These are phyloP conservation scores for Cephus pulcher DNA, from an alignment of 2,888 invertebrate species.

Conservation along the genomic window DNA sequence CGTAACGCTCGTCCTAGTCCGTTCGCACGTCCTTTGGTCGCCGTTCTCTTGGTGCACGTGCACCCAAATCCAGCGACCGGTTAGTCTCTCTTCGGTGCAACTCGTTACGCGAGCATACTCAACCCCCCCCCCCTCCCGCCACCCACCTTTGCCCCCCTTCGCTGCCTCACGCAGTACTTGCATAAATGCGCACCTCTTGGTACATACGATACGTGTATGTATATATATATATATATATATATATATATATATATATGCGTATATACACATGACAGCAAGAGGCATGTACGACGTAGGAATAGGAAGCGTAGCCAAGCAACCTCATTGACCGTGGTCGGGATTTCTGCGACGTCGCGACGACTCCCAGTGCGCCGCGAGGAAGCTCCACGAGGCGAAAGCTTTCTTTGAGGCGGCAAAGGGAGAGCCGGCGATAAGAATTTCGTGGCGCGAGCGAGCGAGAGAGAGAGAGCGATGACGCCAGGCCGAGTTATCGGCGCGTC, in stretches of 20 bases:
- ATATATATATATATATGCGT: background rate
- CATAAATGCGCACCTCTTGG: background rate
- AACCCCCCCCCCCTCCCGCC: conserved; percentile 10
- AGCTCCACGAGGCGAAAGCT: background rate
- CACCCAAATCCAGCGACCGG: conserved; percentile 15
- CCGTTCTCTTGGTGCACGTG: conserved; percentile 22
- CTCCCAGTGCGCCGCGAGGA: background rate
- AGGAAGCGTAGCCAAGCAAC: conserved; percentile 15
- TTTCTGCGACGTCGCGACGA: conserved; percentile 30
- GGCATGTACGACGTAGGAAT: conserved; percentile 1
- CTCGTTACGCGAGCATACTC: conserved; percentile 19
- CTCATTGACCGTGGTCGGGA: conserved; percentile 43
- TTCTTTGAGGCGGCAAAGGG: background rate
- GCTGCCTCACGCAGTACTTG: conserved; percentile 1
- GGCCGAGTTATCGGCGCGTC: background rate
- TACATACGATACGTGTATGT: background rate
- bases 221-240: background rate
- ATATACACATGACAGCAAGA: background rate
- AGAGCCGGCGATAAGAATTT: background rate
- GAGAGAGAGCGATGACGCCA: background rate
- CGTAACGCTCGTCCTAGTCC: conserved; percentile 17
- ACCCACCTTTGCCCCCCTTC: background rate
- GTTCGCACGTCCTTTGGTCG: conserved; percentile 13
- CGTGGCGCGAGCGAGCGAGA: background rate
- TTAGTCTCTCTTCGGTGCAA: conserved; percentile 12